A percentile compares a stretch with the other conserved stretches of the same genome.
These are phyloP conservation scores for Dexiosoma caninum DNA, from an alignment of 2,888 invertebrate genomes.

Conservation along the genomic window DNA sequence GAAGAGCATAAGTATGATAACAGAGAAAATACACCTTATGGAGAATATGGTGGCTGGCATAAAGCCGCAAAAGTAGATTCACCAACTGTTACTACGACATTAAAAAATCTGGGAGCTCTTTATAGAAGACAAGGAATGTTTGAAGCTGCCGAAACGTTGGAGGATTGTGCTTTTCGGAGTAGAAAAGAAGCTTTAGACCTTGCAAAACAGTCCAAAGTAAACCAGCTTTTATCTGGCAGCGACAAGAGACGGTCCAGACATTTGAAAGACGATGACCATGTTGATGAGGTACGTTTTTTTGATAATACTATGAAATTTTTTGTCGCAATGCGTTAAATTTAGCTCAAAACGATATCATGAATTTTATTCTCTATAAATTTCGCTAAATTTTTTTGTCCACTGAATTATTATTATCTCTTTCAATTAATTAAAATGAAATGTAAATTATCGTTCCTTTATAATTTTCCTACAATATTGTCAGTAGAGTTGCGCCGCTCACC, in stretches of 20 bases:
- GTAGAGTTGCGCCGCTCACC: too few species aligned
- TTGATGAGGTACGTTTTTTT: slow-evolving; percentile 73
- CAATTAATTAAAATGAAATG: too few species aligned
- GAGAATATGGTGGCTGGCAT: slow-evolving; percentile 95
- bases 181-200: slow-evolving; percentile 97
- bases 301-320: too few species aligned
- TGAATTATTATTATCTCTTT: too few species aligned
- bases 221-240: slow-evolving; percentile 83
- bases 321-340: too few species aligned
- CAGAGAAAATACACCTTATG: slow-evolving; percentile 92
- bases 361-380: too few species aligned
- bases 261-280: slow-evolving; percentile 74
- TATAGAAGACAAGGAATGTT: slow-evolving; percentile 99
- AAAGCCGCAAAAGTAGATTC: slow-evolving; percentile 99
- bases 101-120: slow-evolving; percentile 98
- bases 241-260: slow-evolving; percentile 80
- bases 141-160: slow-evolving; percentile 98
- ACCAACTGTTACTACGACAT: slow-evolving; percentile 97
- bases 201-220: slow-evolving; percentile 93
- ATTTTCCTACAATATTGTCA: too few species aligned
- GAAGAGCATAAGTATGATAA: slow-evolving; percentile 96
- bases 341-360: too few species aligned
- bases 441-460: too few species aligned
- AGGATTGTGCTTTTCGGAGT: slow-evolving; percentile 97
- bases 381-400: too few species aligned